These are phyloP conservation scores for Coelinius sp. DNA, from an alignment of 2,888 invertebrate species.

Conservation along the genomic window DNA sequence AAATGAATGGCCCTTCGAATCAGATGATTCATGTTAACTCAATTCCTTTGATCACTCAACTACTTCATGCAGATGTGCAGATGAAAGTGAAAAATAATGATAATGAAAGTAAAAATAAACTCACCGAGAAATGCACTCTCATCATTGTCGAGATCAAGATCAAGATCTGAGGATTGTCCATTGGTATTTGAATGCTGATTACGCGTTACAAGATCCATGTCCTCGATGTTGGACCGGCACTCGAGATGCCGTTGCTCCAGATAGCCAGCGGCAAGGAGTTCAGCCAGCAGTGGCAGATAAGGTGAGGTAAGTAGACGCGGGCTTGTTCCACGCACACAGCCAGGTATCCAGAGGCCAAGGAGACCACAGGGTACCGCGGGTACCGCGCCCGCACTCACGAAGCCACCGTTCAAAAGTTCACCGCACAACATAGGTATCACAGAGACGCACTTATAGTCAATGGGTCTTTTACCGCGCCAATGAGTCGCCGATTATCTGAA, in stretches of 20 bases:
- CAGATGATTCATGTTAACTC: too few species aligned
- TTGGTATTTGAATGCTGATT: slow-evolving; percentile 53
- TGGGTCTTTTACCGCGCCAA: slow-evolving; percentile 53
- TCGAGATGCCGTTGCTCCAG: slow-evolving; percentile 50
- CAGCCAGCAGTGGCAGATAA: slow-evolving; percentile 65
- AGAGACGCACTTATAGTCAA: slow-evolving; percentile 51
- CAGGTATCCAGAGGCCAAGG: slow-evolving; percentile 68
- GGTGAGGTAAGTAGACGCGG: slow-evolving; percentile 62
- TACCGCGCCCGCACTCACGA: slow-evolving; percentile 69
- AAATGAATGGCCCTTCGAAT: too few species aligned
- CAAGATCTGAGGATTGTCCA: slow-evolving; percentile 56
- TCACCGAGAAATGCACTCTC: slow-evolving; percentile 68
- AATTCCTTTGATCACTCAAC: too few species aligned
- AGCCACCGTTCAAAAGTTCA: slow-evolving; percentile 69
- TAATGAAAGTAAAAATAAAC: slow-evolving; percentile 40
- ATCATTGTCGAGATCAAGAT: slow-evolving; percentile 63
- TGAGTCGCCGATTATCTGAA: slow-evolving; percentile 50
- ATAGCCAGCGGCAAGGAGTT: slow-evolving; percentile 63
- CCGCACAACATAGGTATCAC: slow-evolving; percentile 70
- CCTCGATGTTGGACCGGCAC: slow-evolving; percentile 29
- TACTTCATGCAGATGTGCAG: too few species aligned
- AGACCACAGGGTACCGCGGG: slow-evolving; percentile 68
- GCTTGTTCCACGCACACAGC: slow-evolving; percentile 66
- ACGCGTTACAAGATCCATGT: slow-evolving; percentile 50
- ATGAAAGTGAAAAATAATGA: background rate